Evolutionary conservation across 2,888 invertebrate species (phyloP), one percentile per base, ranked within the genome.

Genomic region (Clepsis dumicolana): DNA sequence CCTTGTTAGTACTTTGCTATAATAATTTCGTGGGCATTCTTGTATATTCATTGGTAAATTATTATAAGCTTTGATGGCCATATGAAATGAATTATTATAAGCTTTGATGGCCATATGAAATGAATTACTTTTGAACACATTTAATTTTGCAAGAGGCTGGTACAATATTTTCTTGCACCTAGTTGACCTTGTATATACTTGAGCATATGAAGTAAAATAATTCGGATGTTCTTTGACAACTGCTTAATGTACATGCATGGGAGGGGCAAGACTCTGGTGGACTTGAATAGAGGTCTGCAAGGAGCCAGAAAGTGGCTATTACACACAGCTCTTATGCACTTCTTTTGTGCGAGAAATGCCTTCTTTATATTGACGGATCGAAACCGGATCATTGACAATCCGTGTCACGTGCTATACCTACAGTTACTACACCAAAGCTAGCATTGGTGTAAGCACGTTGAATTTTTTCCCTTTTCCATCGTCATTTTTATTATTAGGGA

Each of bases 251-350:
- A 50, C 25, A 50, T 24, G 50, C 50, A 50, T 12, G 50, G 50
- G 1, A 50, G 24, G 7, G 56, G 56, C n/a, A 56, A 38, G 3
- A 56, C 38, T 16, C n/a, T n/a, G n/a, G n/a, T n/a, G n/a, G n/a
- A n/a, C n/a, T n/a, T n/a, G n/a, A n/a, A n/a, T n/a, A n/a, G n/a
- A n/a, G n/a, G n/a, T n/a, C n/a, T n/a, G 24, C 56, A 56, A 14
- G 32, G 56, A 0, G 32, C 38, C 38, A 35, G 18, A n/a, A 27
- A 54, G 18, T 54, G 54, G 18, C 12, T 54, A 27, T 56, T 21
- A 56, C 56, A 56, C 24, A 35, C 56, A 35, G 56, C 56, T 35
- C 38, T 56, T 56, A 56, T 38, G 18, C 56, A 56, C n/a, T 38
- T 56, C 14, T 56, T 56, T 24, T 56, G 38, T 21, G 38, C 35